Base-by-base conservation (phyloP, 2,888 invertebrate genomes). In the Neoascia interrupta region DNA sequence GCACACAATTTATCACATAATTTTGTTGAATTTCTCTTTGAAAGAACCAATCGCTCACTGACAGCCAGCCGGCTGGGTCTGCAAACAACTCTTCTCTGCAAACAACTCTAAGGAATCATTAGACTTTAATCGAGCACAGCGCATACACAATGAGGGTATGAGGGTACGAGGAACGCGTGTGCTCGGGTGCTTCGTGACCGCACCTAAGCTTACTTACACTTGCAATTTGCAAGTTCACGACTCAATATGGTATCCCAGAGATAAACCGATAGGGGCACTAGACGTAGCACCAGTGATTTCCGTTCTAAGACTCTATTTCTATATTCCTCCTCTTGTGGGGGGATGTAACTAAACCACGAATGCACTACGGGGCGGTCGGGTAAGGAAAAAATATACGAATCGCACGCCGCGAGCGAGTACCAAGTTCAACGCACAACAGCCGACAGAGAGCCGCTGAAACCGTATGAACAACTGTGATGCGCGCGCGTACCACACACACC, bases 151-250 rank as follows among this genome's bases (percentile, higher is more conserved):
- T 70, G 41, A n/a, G 10, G 31, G n/a, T 63, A 26, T 26, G 58
- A n/a, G n/a, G n/a, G n/a, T 54, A 66, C 60, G 41, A 53, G 10
- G 53, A 19, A 70, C 61, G 61, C 45, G 70, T n/a, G n/a, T 18
- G 73, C 68, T 79, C 73, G 73, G 73, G 79, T 61, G 64, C n/a
- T n/a, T 73, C 56, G 68, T 79, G 73, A 73, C 79, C 79, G 72
- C 79, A 79, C 79, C 73, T 79, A 68, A 68, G 54, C 73, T 72
- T 13, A 41, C 53, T 66, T 28, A 49, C n/a, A n/a, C 61, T 61
- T 56, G 66, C 61, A 68, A 79, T 66, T 68, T 43, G 56, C 60
- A 66, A 73, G 60, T 66, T 54, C 66, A 72, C 70, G 58, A 64
- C 58, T 64, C 34, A 36, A 58, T 64, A 76, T 72, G 19, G 64